Conservation (phyloP, 1,140 invertebrate species). For the Tetramorium parvispinum region DNA sequence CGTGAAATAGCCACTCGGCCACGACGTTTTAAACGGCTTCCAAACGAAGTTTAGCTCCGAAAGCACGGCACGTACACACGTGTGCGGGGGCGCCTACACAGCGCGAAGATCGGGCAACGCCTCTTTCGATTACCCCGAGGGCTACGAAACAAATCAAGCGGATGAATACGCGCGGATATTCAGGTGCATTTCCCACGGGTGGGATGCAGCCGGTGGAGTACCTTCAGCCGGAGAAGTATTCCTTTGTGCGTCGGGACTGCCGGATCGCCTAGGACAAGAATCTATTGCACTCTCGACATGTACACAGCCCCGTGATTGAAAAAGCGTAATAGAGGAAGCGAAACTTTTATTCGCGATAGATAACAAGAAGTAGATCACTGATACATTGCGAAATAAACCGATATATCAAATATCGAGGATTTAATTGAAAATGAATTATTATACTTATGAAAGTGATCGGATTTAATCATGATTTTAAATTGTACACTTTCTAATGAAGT, state of each 20-base stretch:
- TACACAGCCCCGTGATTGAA: constrained; percentile 39
- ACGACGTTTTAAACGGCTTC: constrained; percentile 62
- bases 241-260: constrained; percentile 54
- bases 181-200: constrained; percentile 77
- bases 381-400: neutral
- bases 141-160: constrained; percentile 76
- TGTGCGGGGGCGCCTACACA: constrained; percentile 19
- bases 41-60: constrained; percentile 24
- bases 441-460: neutral
- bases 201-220: constrained; percentile 48
- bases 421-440: neutral
- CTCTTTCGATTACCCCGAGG: constrained; percentile 76
- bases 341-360: constrained; percentile 2
- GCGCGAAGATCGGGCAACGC: constrained; percentile 76
- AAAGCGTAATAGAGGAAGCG: constrained; percentile 43
- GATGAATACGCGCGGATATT: constrained; percentile 73
- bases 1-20: constrained; percentile 70
- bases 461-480: neutral
- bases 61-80: constrained; percentile 23
- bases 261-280: constrained; percentile 45
- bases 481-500: neutral
- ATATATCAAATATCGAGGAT: neutral
- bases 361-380: neutral
- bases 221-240: constrained; percentile 36
- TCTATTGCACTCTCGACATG: constrained; percentile 48